Base-by-base conservation (phyloP, 2,888 invertebrate genomes). In the Girardia tigrina region DNA sequence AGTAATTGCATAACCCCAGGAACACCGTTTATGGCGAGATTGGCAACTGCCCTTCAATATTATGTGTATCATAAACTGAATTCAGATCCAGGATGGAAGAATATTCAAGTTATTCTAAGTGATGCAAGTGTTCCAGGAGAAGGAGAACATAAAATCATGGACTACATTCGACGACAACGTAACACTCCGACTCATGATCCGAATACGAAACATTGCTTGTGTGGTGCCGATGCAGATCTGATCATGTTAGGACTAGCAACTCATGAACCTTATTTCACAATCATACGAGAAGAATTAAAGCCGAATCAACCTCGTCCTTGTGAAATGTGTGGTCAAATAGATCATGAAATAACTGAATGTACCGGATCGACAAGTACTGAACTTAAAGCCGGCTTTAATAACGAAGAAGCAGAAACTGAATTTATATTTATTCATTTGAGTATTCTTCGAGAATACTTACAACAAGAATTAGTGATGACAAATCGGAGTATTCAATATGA, bases 61-160 rank as follows among this genome's bases (percentile, higher is more conserved):
- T 93, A 92, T 82, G 88, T 92, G 79, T 91, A 93, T 85, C 90
- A 92, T 79, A 87, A 91, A 79, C 86, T 97, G 79, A 95, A 94
- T 83, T 93, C 86, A 82, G 91, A 95, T 83, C 91, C 94, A 0
- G 94, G 93, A 0, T 98, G 98, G 98, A 89, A 89, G 80, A 89
- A 90, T 42, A 89, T 98, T 78, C 27, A 75, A 80, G 85, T 87
- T 28, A 92, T 99, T 80, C 87, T 99, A n/a, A 97, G 97, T 0
- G 98, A 99, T 85, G 97, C 98, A 0, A 98, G 95, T 85, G 94
- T 92, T 4, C 94, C 94, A 0, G 85, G 85, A 1, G 85, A 85
- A 77, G 85, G 98, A 0, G 98, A 98, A 85, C 98, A 98, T 84
- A 98, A 98, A 86, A 97, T 98, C 80, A 98, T 99, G 97, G 97